Evolutionary conservation across 2,113 vertebrate genomes (phyloP), one percentile per base, ranked within the genome.

Genomic region (Engystomops pustulosus): DNA sequence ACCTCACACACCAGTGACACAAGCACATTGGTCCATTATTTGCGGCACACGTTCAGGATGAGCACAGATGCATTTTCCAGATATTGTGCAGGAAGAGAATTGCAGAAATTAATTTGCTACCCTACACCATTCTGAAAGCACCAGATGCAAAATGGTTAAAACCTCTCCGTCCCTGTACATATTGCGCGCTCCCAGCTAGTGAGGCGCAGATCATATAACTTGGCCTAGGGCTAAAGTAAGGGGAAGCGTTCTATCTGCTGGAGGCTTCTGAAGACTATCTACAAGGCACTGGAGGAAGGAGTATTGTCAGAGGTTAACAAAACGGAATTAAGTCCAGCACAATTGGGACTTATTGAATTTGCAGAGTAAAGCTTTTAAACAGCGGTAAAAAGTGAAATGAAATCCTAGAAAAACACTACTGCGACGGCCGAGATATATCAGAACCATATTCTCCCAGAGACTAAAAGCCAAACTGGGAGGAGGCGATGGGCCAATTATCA

Each of bases 271-370:
- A 20, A 78, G 30, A 58, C 75, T 36, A 25, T 78, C 51, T 58
- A 55, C 51, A n/a, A 58, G 44, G 44, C 65, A 53, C 10, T 38
- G 20, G 10, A 53, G 68, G 51, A 60, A 81, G 47, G 34, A 72
- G 80, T 72, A 44, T 74, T 74, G 80, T 82, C 80, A 82, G 47
- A 82, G 80, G 80, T 82, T 82, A 82, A 30, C 38, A 20, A 60
- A 82, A 82, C 67, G 14, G 68, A 82, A 82, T 82, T 82, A 82
- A 41, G 51, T 60, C 15, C n/a, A 11, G 51, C 36, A 44, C 69
- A 41, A 71, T 32, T 44, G 80, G 68, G 80, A 82, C 80, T 82
- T 53, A 82, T 82, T 82, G 68, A 60, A 72, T 82, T 82, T 82
- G 80, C 51, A 72, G 51, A 41, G 45, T 60, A 72, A 72, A 82